A percentile compares a stretch with the other conserved stretches of the same genome.
Evolutionary conservation across 2,888 invertebrate species (phyloP).

Genomic region (Tipula lateralis): DNA sequence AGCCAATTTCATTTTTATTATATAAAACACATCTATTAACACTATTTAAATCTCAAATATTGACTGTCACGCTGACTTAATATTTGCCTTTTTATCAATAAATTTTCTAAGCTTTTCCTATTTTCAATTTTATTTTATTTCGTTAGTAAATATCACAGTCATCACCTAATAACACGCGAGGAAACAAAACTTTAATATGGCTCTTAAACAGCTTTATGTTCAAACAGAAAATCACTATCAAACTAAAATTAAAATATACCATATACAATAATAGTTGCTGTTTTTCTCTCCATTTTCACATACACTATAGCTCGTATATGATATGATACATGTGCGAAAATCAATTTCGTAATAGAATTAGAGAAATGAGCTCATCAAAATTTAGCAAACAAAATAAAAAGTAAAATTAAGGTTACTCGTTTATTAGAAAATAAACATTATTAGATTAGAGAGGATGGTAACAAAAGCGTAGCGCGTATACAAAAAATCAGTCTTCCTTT

Average conservation of each 20-base stretch:
- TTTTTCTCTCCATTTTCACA: neutral
- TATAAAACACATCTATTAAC: neutral
- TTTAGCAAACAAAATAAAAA: neutral
- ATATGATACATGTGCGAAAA: neutral
- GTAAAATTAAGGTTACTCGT: neutral
- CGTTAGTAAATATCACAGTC: neutral
- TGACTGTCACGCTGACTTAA: neutral
- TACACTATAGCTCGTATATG: neutral
- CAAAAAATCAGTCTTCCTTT: neutral
- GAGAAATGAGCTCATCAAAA: slow-evolving; percentile 3
- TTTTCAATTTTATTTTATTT: neutral
- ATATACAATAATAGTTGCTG: neutral
- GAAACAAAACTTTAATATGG: neutral
- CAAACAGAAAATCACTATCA: neutral
- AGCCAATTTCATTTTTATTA: neutral
- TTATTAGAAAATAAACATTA: neutral
- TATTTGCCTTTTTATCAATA: neutral
- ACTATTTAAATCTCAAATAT: neutral
- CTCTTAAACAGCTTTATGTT: neutral
- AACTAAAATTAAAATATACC: neutral
- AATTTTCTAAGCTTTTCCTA: neutral
- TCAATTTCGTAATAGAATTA: neutral
- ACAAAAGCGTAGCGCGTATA: neutral
- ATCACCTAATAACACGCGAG: neutral
- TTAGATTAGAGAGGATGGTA: neutral